Evolutionary conservation across 2,113 vertebrate species (phyloP), one percentile per base, ranked within the genome.

Genomic region (Astur gentilis): DNA sequence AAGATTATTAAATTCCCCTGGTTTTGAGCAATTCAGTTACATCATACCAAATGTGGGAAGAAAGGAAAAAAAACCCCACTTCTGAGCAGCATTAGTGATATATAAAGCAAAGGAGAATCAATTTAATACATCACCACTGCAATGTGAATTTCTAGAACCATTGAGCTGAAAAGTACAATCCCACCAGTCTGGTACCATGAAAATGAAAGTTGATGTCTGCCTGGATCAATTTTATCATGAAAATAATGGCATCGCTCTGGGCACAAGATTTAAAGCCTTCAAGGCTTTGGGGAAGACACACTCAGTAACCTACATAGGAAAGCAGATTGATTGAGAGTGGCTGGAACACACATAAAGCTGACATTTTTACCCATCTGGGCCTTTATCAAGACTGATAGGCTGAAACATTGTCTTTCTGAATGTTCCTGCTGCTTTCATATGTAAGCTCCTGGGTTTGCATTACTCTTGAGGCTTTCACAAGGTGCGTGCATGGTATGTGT

Each of bases 111-210:
- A 88, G 67, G 87, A 91, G 87, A 83, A 96, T 94, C 87, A 93
- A 66, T 94, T 95, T 94, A 89, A 95, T 93, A 93, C 81, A 87
- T 77, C 77, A 92, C 65, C 81, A 91, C 78, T 77, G 84, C 91
- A 83, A 70, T 83, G 91, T 91, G 96, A 89, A 95, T 97, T 97
- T 95, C 94, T 95, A 95, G 89, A 97, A 87, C 83, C 93, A 91
- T 61, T 95, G 93, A 97, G 93, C 91, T 96, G 96, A 97, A 97
- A 97, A 94, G 92, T 93, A 97, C 95, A 94, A 82, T 94, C 95
- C 95, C 93, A 97, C 97, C 93, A 95, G 90, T 95, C 90, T 94
- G 86, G 86, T 96, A 94, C 93, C 95, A 95, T 36, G 93, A 94
- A 93, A 96, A 97, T 96, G 84, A 40, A 78, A 96, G 94, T 79